Evolutionary conservation across 1,140 invertebrate genomes (phyloP), one percentile per base, ranked within the genome.

Genomic region (Cardiocondyla obscurior): DNA sequence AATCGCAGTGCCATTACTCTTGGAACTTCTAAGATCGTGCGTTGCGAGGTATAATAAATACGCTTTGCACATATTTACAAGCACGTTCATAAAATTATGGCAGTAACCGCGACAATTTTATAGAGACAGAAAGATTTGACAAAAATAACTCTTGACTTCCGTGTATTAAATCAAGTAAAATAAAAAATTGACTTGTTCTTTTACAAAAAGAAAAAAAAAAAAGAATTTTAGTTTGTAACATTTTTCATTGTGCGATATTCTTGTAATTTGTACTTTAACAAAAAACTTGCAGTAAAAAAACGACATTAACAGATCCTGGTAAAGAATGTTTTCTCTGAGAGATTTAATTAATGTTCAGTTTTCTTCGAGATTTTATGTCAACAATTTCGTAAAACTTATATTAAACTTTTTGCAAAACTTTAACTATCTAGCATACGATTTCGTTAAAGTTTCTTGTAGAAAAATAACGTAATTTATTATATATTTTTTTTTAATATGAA

Each of bases 51-150:
- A 79, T 79, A 69, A 69, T 79, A 79, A 79, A 79, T 79, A 79
- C n/a, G 49, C 49, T 69, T 79, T 69, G 62, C 74, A 53, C 69
- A 79, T 79, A 79, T 79, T 79, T 79, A 79, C 74, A 79, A 79
- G 74, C 25, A 42, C 39, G 8, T 57, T 22, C 33, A 10, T 69
- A 39, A 46, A 79, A 33, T 79, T 79, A 55, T 46, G 22, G 22
- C 22, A 30, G 16, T 6, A 33, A 67, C 16, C 28, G n/a, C 14
- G 19, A 16, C n/a, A 36, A 53, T 36, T 28, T 25, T 51, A 33
- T 49, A 12, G 19, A 67, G 58, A 3, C 42, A 22, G 30, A 30
- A 55, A 79, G n/a, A 7, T 65, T 28, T n/a, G 4, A 5, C 14
- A 67, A 77, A 33, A 51, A 14, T 22, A 25, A 67, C 33, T 69